A percentile compares a stretch with the other conserved stretches of the same genome.
phyloP scores from a whole-genome alignment of 1,140 invertebrate species.

The Drosophila kanapiae region DNA sequence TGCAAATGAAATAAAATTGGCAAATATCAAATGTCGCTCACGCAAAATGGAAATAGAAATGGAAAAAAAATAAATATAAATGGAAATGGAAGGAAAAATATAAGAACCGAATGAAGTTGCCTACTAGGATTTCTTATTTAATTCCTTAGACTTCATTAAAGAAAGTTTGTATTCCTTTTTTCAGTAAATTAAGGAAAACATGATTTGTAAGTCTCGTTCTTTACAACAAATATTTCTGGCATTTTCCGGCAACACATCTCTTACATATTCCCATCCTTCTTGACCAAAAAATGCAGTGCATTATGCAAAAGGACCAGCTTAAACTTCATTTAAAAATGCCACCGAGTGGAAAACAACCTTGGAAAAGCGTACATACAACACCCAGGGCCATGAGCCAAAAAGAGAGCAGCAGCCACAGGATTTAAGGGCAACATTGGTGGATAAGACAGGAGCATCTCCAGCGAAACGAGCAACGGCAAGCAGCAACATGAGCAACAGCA shows the following conservation, averaged over 20 bases:
- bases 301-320: conserved; percentile 55
- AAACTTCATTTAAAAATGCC: conserved; percentile 73
- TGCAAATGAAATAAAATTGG: conserved; percentile 19
- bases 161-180: too few species aligned
- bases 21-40: conserved; percentile 13
- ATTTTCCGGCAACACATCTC: conserved; percentile 37
- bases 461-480: conserved; percentile 5
- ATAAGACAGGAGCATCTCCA: conserved; percentile 9
- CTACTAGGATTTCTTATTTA: neutral
- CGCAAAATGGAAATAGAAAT: conserved; percentile 1
- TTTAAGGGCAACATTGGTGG: conserved; percentile 14
- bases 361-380: conserved; percentile 1
- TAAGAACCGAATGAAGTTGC: conserved; percentile 10
- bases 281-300: conserved; percentile 60
- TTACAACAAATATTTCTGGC: conserved; percentile 15
- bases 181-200: neutral
- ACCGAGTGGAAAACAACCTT: conserved; percentile 36
- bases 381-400: conserved; percentile 5
- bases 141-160: conserved; percentile 6
- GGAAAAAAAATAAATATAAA: neutral
- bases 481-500: conserved; percentile 24
- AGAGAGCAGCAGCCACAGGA: conserved; percentile 20
- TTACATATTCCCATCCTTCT: conserved; percentile 14
- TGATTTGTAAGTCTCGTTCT: conserved; percentile 11
- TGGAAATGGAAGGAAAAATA: neutral